A percentile compares a stretch with the other conserved stretches of the same genome.
phyloP scores from a whole-genome alignment of 2,888 invertebrate genomes.

The Eurois occulta region DNA sequence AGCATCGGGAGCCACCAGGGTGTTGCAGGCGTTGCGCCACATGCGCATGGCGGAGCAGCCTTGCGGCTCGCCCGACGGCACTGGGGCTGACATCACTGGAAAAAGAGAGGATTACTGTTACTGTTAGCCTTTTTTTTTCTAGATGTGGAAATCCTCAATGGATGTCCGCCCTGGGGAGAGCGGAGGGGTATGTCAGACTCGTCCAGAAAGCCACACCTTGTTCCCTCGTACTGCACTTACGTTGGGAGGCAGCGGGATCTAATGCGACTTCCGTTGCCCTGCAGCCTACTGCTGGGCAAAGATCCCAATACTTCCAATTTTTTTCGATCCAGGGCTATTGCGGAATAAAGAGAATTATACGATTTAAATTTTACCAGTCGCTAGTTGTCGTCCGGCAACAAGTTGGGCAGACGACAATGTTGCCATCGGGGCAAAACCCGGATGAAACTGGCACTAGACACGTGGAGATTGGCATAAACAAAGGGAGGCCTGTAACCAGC shows the following conservation, averaged over 20 bases:
- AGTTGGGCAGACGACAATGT: background rate
- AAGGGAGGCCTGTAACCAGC: background rate
- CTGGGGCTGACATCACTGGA: constrained; percentile 63
- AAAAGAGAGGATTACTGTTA: background rate
- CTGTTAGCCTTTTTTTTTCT: background rate
- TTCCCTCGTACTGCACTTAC: no score
- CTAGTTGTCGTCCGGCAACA: background rate
- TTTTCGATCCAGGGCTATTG: background rate
- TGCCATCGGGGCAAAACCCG: background rate
- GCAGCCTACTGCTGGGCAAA: background rate
- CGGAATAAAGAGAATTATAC: background rate
- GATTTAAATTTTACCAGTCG: background rate
- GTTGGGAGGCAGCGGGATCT: no score
- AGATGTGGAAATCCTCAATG: no score
- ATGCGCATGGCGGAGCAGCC: constrained; percentile 82
- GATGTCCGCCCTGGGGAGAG: no score
- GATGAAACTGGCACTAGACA: background rate
- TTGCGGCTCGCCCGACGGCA: constrained; percentile 74
- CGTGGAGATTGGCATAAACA: background rate
- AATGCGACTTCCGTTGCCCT: no score
- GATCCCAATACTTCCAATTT: background rate
- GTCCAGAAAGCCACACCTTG: no score
- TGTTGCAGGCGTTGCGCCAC: constrained; percentile 83
- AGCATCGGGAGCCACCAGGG: constrained; percentile 77
- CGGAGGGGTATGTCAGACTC: no score